These are phyloP conservation scores for Cynoglossus semilaevis DNA, from an alignment of 2,113 vertebrate species.

Conservation along the genomic window DNA sequence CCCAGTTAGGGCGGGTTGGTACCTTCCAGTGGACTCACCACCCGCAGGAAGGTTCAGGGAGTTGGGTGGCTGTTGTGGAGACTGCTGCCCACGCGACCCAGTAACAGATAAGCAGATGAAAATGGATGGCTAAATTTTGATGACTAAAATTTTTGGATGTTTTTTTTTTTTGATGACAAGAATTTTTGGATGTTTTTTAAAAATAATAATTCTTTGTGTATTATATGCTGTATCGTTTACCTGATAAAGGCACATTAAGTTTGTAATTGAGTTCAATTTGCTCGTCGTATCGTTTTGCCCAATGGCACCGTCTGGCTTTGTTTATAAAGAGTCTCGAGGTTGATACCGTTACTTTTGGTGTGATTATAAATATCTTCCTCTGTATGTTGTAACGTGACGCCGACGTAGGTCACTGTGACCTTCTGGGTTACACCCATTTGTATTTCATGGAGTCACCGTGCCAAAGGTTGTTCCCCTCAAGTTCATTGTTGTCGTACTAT, in stretches of 20 bases:
- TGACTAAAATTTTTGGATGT: too few species aligned
- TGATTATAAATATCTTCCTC: conserved; percentile 19
- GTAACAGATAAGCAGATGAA: too few species aligned
- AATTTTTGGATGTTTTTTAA: too few species aligned
- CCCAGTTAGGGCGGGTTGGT: too few species aligned
- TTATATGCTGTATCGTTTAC: too few species aligned
- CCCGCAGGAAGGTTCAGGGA: too few species aligned
- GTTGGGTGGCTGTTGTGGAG: too few species aligned
- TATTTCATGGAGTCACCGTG: conserved; percentile 51
- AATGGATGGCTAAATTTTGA: too few species aligned
- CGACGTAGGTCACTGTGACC: conserved; percentile 40
- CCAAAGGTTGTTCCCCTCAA: conserved; percentile 60
- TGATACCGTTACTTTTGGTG: not conserved
- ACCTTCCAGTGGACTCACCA: too few species aligned
- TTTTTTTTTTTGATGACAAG: too few species aligned
- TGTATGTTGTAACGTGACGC: conserved; percentile 10
- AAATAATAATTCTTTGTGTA: too few species aligned
- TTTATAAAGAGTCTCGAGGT: not conserved
- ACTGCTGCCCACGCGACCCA: too few species aligned
- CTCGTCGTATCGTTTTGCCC: not conserved
- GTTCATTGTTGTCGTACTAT: conserved; percentile 61
- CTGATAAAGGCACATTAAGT: not conserved
- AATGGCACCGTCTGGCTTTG: not conserved
- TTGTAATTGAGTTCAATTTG: not conserved
- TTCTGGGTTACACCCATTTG: conserved; percentile 47